Conservation (phyloP, 2,888 invertebrate species). For the Ophion ellenae region DNA sequence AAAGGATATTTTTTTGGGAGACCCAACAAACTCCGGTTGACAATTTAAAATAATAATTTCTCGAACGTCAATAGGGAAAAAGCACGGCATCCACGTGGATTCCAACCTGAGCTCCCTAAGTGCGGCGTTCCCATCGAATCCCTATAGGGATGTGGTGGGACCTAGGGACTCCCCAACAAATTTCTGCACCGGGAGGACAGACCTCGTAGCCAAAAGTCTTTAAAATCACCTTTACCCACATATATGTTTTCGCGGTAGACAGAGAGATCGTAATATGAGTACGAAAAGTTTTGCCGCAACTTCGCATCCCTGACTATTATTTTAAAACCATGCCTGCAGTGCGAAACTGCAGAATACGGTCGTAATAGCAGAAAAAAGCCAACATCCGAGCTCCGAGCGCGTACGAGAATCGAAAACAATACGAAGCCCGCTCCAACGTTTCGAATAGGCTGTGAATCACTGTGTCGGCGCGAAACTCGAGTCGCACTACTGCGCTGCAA, state of each 20-base stretch:
- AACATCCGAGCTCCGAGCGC: not conserved
- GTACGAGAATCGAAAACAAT: constrained; percentile 44
- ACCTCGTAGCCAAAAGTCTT: too few relatives aligned
- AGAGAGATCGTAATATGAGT: not conserved
- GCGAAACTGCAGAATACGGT: constrained; percentile 1
- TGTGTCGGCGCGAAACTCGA: constrained; percentile 31
- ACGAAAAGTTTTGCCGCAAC: not conserved
- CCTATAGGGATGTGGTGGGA: too few relatives aligned
- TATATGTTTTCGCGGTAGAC: not conserved
- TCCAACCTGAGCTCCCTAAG: too few relatives aligned
- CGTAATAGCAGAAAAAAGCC: not conserved
- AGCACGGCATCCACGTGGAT: too few relatives aligned
- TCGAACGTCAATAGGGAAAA: too few relatives aligned
- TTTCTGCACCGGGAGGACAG: not conserved
- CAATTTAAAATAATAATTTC: too few relatives aligned
- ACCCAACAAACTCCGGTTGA: too few relatives aligned
- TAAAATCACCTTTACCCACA: too few relatives aligned
- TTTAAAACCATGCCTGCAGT: not conserved
- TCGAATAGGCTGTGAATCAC: not conserved
- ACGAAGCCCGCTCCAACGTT: constrained; percentile 10
- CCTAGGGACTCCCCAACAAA: too few relatives aligned
- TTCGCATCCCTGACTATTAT: constrained; percentile 20
- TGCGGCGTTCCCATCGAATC: too few relatives aligned
- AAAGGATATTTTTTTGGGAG: too few relatives aligned
- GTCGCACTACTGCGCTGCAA: constrained; percentile 44